phyloP scores from a whole-genome alignment of 2,888 invertebrate genomes.

The Acanthosepion pharaonis region DNA sequence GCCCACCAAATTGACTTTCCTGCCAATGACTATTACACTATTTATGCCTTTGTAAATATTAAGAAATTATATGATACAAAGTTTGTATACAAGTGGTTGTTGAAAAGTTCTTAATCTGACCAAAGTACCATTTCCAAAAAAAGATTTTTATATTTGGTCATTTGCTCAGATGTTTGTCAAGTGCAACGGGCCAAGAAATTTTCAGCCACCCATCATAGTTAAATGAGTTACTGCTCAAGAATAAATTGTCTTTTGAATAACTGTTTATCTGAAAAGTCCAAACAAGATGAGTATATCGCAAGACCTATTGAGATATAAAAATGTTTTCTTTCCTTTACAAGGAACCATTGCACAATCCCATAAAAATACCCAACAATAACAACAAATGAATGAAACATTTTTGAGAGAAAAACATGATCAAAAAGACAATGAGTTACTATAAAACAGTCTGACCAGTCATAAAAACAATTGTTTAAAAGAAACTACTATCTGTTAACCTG shows the following conservation, averaged over 20 bases:
- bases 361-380: not conserved
- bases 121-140: too few species aligned
- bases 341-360: not conserved
- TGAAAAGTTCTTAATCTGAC: too few species aligned
- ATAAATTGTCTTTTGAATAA: not conserved
- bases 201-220: not conserved
- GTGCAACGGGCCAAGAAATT: too few species aligned
- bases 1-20: too few species aligned
- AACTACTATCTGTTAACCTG: not conserved
- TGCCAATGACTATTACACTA: too few species aligned
- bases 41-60: too few species aligned
- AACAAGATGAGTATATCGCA: not conserved
- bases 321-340: not conserved
- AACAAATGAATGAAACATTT: not conserved
- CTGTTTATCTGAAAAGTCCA: not conserved
- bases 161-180: too few species aligned
- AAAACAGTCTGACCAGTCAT: not conserved
- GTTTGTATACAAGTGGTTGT: too few species aligned
- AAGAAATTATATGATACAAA: too few species aligned
- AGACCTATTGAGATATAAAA: not conserved
- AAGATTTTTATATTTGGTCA: too few species aligned
- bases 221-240: not conserved
- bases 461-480: not conserved
- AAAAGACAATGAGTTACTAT: not conserved
- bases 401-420: not conserved